These are phyloP conservation scores for Dendropsophus ebraccatus DNA, from an alignment of 2,113 vertebrate species.

Conservation along the genomic window DNA sequence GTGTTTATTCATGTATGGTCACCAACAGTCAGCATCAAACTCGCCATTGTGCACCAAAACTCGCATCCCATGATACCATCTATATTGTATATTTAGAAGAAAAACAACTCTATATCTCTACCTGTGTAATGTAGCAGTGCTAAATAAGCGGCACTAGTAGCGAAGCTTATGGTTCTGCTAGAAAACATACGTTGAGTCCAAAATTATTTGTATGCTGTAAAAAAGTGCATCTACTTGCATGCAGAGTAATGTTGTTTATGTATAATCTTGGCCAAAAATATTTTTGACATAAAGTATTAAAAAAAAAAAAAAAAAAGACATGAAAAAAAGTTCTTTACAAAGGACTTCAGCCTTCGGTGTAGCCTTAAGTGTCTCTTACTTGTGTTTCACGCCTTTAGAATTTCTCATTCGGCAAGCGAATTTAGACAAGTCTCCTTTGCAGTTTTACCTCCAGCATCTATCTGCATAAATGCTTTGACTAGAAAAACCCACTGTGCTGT, in stretches of 20 bases:
- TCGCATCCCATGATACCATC: background rate
- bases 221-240: slow-evolving; percentile 44
- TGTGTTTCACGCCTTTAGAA: slow-evolving; percentile 28
- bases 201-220: background rate
- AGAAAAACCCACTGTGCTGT: slow-evolving; percentile 4
- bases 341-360: slow-evolving; percentile 54
- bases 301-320: background rate
- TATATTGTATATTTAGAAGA: background rate
- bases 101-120: background rate
- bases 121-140: background rate
- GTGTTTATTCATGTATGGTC: background rate
- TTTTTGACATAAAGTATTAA: slow-evolving; percentile 40
- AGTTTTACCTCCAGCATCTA: slow-evolving; percentile 40
- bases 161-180: background rate
- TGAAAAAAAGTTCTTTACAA: slow-evolving; percentile 39
- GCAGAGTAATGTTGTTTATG: slow-evolving; percentile 43
- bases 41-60: background rate
- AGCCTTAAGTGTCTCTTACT: slow-evolving; percentile 59
- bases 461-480: slow-evolving; percentile 1
- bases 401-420: slow-evolving; percentile 5
- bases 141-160: background rate
- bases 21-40: background rate
- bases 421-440: slow-evolving; percentile 9
- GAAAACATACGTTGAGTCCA: background rate
- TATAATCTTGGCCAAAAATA: slow-evolving; percentile 44